phyloP scores from a whole-genome alignment of 2,888 invertebrate genomes.

The Magallana nippona region DNA sequence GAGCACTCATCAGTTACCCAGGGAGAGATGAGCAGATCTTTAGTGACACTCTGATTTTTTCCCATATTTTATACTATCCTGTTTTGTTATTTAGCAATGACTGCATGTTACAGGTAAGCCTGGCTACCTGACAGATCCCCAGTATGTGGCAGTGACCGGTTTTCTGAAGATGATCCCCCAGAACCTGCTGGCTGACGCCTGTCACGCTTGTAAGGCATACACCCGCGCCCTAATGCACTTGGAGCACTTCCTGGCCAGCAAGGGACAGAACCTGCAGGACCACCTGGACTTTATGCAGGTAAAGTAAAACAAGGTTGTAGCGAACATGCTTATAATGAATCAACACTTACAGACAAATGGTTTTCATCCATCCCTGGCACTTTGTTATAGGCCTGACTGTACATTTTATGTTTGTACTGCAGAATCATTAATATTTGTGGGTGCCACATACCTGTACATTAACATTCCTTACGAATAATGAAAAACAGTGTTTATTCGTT shows the following conservation, averaged over 20 bases:
- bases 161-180: constrained; percentile 80
- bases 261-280: constrained; percentile 74
- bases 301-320: background rate
- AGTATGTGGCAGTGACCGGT: constrained; percentile 67
- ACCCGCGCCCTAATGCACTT: constrained; percentile 80
- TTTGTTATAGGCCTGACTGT: no score
- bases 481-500: no score
- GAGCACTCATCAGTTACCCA: no score
- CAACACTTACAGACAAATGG: no score
- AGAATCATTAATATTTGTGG: no score
- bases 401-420: no score
- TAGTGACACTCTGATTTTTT: background rate
- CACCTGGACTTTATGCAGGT: constrained; percentile 80
- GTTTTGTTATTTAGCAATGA: no score
- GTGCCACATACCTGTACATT: no score
- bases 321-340: no score
- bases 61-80: background rate
- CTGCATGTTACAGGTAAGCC: constrained; percentile 43
- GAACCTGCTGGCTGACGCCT: constrained; percentile 79
- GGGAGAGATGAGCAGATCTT: no score
- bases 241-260: constrained; percentile 79
- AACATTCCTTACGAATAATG: no score
- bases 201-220: constrained; percentile 81
- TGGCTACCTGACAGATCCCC: constrained; percentile 62
- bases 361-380: no score